Base-by-base conservation (phyloP, 2,888 invertebrate species). In the Brachypalpus laphriformis region DNA sequence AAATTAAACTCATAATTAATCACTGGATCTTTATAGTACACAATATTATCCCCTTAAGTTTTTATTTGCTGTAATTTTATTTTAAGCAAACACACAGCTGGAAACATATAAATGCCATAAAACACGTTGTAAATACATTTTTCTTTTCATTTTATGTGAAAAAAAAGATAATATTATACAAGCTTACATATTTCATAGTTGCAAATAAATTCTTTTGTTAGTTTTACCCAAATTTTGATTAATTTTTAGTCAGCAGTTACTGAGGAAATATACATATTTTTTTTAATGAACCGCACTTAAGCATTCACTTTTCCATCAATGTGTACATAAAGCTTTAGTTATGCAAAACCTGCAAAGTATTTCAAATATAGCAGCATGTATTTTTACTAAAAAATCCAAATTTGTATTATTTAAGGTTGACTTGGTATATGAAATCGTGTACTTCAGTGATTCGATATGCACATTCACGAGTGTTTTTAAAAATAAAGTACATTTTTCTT, bases 201-300 rank as follows among this genome's bases (percentile, higher is more conserved):
- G 63, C 56, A 65, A 49, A 77, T 37, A 51, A 49, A 20, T 68
- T 74, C 2, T 14, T 68, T 83, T 80, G 63, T 31, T 70, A 83
- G 68, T 66, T 82, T 65, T 40, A 72, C 34, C 40, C 9, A 75
- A 68, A 76, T 71, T n/a, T 85, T 85, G 85, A 85, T 85, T 81
- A 85, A 70, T 80, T 85, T 81, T 85, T 66, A 76, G 81, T 81
- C 57, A 85, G 85, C 85, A 85, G 82, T 66, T 80, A 80, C 75
- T 65, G 61, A 70, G 7, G 4, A 34, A 47, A 37, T 51, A 14
- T 56, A 9, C 16, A n/a, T 18, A 37, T 45, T 20, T 59, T 68
- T 49, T 22, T 49, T 22, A 66, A 11, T 9, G 54, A 65, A 49
- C 34, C 49, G 75, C 85, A 81, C 85, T 18, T 25, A 51, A 85